These are phyloP conservation scores for Diplogasteroides magnus DNA, from an alignment of 1,140 invertebrate species.

Conservation along the genomic window DNA sequence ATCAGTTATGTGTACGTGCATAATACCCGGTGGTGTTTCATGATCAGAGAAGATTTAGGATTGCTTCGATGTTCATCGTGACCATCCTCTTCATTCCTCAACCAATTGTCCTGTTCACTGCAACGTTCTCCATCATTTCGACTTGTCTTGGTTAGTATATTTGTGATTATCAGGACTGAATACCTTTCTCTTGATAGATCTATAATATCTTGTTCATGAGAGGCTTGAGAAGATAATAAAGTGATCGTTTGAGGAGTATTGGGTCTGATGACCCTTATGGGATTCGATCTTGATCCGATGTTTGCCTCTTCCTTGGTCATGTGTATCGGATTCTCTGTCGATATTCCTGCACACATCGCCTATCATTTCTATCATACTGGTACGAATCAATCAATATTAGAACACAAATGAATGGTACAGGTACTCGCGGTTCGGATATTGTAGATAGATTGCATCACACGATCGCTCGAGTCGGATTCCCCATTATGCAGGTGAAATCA, in stretches of 20 bases:
- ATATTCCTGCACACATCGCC: constrained; percentile 58
- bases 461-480: constrained; percentile 75
- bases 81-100: constrained; percentile 49
- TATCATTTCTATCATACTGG: constrained; percentile 59
- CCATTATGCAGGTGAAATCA: constrained; percentile 67
- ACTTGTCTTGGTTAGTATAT: constrained; percentile 51
- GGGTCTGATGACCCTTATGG: constrained; percentile 57
- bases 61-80: constrained; percentile 48
- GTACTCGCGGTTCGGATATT: not conserved
- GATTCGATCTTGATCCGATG: constrained; percentile 57
- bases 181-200: no score
- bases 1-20: no score
- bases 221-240: no score
- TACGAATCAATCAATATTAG: no score
- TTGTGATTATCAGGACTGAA: no score
- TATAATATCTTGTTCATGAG: no score
- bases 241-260: constrained; percentile 56
- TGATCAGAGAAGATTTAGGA: no score
- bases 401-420: not conserved
- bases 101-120: constrained; percentile 43
- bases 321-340: constrained; percentile 59
- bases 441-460: constrained; percentile 19
- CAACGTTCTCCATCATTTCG: constrained; percentile 48
- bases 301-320: constrained; percentile 59
- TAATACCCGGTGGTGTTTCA: no score